Conservation (phyloP, 2,888 invertebrate species). For the Cryptus viduatorius region DNA sequence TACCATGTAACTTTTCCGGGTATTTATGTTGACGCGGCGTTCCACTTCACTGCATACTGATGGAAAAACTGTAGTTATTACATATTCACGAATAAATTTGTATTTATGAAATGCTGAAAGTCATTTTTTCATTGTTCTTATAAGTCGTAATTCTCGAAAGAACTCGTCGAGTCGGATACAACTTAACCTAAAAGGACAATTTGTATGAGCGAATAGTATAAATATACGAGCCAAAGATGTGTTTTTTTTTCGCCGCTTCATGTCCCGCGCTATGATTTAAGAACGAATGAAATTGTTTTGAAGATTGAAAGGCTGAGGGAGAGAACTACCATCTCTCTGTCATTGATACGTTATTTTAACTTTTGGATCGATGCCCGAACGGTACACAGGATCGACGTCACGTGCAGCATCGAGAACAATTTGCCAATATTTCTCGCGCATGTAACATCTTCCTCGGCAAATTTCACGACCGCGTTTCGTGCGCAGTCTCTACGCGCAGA, state of each 20-base stretch:
- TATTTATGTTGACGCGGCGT: conserved; percentile 7
- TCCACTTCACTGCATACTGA: conserved; percentile 1
- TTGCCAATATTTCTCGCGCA: conserved; percentile 73
- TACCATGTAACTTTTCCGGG: conserved; percentile 13
- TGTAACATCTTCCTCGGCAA: conserved; percentile 13
- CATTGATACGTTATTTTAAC: conserved; percentile 74
- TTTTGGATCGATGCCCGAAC: conserved; percentile 76
- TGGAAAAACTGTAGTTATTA: background rate
- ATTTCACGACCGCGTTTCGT: background rate
- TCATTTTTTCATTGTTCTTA: background rate
- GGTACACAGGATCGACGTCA: conserved; percentile 53
- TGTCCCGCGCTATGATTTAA: conserved; percentile 68
- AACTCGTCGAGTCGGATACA: background rate
- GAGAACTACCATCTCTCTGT: conserved; percentile 22
- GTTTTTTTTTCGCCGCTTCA: conserved; percentile 49
- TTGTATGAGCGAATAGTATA: conserved; percentile 9
- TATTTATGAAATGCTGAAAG: background rate
- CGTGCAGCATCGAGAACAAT: conserved; percentile 73
- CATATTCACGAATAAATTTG: background rate
- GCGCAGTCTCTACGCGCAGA: background rate
- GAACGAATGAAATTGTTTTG: conserved; percentile 74
- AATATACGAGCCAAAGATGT: conserved; percentile 29
- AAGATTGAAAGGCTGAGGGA: conserved; percentile 71
- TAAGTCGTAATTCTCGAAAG: background rate
- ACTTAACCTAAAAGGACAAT: conserved; percentile 30